These are phyloP conservation scores for Watsonalla cultraria DNA, from an alignment of 2,888 invertebrate genomes.

Conservation along the genomic window DNA sequence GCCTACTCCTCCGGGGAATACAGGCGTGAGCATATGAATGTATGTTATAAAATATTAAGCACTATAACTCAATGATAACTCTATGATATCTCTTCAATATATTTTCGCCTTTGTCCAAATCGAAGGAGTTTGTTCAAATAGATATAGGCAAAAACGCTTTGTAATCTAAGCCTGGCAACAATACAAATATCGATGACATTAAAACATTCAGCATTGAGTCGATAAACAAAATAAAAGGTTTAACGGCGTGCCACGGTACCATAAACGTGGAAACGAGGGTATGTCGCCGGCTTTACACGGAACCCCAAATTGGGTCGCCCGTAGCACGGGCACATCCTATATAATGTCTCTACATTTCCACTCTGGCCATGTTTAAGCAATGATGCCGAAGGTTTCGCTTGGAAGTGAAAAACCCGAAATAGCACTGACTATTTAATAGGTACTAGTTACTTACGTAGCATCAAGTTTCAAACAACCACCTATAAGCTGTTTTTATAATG, in stretches of 20 bases:
- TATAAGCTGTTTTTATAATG: too few relatives aligned
- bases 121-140: not conserved
- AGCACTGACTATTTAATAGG: not conserved
- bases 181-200: constrained; percentile 12
- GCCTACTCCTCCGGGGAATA: too few relatives aligned
- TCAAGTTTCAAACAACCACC: too few relatives aligned
- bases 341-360: constrained; percentile 29
- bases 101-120: not conserved
- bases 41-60: too few relatives aligned
- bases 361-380: constrained; percentile 24
- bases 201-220: constrained; percentile 25
- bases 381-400: constrained; percentile 10
- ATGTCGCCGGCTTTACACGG: constrained; percentile 39
- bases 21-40: too few relatives aligned
- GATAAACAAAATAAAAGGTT: constrained; percentile 47
- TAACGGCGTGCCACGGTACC: constrained; percentile 45
- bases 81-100: too few relatives aligned
- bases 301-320: constrained; percentile 49
- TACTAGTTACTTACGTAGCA: too few relatives aligned
- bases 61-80: too few relatives aligned
- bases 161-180: not conserved
- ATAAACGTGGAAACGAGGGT: constrained; percentile 49
- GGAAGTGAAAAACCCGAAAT: not conserved
- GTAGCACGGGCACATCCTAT: constrained; percentile 18
- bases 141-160: not conserved